Evolutionary conservation across 2,797 vertebrate species (phyloP), one percentile per base, ranked within the genome.

Genomic region (Sphaeramia orbicularis): DNA sequence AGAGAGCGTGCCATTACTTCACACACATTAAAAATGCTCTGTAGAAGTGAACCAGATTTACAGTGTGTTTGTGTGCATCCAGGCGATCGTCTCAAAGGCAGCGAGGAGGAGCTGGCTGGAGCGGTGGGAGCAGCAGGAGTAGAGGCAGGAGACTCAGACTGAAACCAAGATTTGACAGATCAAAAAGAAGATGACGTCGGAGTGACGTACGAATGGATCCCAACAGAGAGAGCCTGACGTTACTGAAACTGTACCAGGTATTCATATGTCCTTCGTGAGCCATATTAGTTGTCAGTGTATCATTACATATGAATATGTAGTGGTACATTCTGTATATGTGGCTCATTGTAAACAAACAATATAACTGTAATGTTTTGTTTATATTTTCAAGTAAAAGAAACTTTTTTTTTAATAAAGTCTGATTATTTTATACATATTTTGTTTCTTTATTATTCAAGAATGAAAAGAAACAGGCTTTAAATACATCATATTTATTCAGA

Each of bases 71-170:
- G 37, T 70, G 36, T 76, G 56, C 43, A 13, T 78, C 2, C 89
- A 99, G 98, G 98, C 7, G 98, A 99, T 67, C 92, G 97, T 30
- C 82, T 99, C 50, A 95, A 90, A 56, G 97, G 97, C 84, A 97
- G 95, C 13, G 97, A 98, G 81, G 95, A 93, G 36, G 95, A 94
- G 80, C 78, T 99, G 89, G 97, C 96, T 0, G 86, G 57, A 0
- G 96, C 89, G 0, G 96, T 99, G 0, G 95, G 92, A 50, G 94
- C 93, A 0, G 85, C 92, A 0, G 90, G 88, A 64, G 91, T 80
- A 47, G 94, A 95, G 1, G 91, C 95, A 0, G 93, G 85, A 0
- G 97, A 99, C 78, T 99, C 96, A 0, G 97, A 99, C 59, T 99
- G 92, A 98, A 58, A 43, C 37, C 4, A 40, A 35, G 21, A 70